phyloP scores from a whole-genome alignment of 2,797 vertebrate species.

The Brotula barbata region DNA sequence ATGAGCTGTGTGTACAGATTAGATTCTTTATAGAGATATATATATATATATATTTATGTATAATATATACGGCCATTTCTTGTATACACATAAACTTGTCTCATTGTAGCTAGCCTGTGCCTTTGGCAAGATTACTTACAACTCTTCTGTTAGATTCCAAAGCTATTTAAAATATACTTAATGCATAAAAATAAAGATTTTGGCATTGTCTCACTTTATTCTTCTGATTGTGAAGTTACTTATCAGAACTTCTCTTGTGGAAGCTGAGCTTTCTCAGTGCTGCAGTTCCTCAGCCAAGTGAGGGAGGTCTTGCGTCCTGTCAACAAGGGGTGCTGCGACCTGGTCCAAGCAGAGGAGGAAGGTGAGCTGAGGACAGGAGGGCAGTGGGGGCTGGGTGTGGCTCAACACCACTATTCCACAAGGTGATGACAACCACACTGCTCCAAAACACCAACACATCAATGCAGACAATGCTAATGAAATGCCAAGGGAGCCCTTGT shows the following conservation, averaged over 20 bases:
- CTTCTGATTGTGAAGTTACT: slow-evolving; percentile 77
- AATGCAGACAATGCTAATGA: slow-evolving; percentile 59
- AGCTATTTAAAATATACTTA: slow-evolving; percentile 99
- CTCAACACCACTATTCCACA: slow-evolving; percentile 49
- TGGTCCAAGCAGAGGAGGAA: slow-evolving; percentile 18
- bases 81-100: slow-evolving; percentile 77
- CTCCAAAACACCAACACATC: slow-evolving; percentile 60
- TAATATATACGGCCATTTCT: slow-evolving; percentile 79
- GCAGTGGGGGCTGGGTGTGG: slow-evolving; percentile 15
- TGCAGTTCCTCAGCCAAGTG: slow-evolving; percentile 63
- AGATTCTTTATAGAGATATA: slow-evolving; percentile 74
- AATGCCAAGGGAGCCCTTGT: slow-evolving; percentile 50
- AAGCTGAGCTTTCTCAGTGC: slow-evolving; percentile 82
- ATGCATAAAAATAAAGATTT: slow-evolving; percentile 99
- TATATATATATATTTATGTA: slow-evolving; percentile 73
- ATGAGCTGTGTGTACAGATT: slow-evolving; percentile 87
- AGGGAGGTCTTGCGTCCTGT: slow-evolving; percentile 40
- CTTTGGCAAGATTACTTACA: slow-evolving; percentile 99
- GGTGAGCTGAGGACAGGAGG: not conserved
- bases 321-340: slow-evolving; percentile 58
- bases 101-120: slow-evolving; percentile 84
- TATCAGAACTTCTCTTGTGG: slow-evolving; percentile 83
- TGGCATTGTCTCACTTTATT: slow-evolving; percentile 88
- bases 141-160: slow-evolving; percentile 91
- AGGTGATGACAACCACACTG: slow-evolving; percentile 34